These are phyloP conservation scores for Nothocercus nigrocapillus DNA, from an alignment of 2,113 vertebrate genomes.

Conservation along the genomic window DNA sequence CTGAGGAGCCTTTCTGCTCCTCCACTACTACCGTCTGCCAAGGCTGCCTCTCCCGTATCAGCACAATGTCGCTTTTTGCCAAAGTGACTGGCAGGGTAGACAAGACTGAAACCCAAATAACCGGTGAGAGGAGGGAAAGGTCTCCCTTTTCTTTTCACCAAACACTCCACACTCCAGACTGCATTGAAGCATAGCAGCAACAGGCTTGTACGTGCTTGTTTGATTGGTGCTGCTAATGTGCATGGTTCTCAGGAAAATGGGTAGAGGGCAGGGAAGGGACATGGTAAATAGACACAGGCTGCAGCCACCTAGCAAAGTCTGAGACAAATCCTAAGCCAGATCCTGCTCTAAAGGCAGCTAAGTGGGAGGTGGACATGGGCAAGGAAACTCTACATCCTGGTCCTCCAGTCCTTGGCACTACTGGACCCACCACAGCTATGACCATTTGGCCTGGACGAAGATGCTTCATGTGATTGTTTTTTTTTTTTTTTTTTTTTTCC, in stretches of 20 bases:
- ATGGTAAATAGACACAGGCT: background rate
- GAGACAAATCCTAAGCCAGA: fast-evolving
- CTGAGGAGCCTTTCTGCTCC: background rate
- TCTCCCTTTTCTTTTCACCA: background rate
- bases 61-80: fast-evolving
- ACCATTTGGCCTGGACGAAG: background rate
- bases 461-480: fast-evolving
- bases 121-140: fast-evolving
- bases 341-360: background rate
- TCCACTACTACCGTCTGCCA: fast-evolving
- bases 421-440: background rate
- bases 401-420: background rate
- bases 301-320: background rate
- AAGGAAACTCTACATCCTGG: background rate
- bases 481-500: background rate
- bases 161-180: background rate
- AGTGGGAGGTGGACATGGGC: fast-evolving
- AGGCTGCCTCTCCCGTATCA: fast-evolving
- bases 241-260: background rate
- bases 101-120: background rate
- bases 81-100: background rate
- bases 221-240: background rate
- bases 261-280: constrained; percentile 32
- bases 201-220: constrained; percentile 1
- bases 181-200: background rate